These are phyloP conservation scores for Eremobia ochroleuca DNA, from an alignment of 2,888 invertebrate genomes.

Conservation along the genomic window DNA sequence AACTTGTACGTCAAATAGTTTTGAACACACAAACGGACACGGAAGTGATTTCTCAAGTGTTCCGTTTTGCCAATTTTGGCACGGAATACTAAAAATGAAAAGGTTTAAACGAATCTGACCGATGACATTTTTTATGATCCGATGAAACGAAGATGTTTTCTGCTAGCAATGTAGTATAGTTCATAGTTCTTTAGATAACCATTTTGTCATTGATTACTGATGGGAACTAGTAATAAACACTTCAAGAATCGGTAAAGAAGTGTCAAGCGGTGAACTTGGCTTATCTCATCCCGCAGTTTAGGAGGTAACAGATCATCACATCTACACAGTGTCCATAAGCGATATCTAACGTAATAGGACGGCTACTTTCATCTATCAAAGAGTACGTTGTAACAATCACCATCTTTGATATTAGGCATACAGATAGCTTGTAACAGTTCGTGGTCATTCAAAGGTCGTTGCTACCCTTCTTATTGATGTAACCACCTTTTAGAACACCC, in stretches of 20 bases:
- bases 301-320: conserved; percentile 8
- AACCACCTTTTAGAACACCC: neutral
- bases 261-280: neutral
- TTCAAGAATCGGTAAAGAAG: neutral
- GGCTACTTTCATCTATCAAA: conserved; percentile 9
- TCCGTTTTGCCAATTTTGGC: conserved; percentile 33
- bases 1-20: conserved; percentile 26
- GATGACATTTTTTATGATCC: conserved; percentile 7
- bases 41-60: conserved; percentile 19
- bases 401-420: neutral
- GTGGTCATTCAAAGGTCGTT: conserved; percentile 15
- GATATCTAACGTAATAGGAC: conserved; percentile 2
- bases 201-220: neutral
- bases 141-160: neutral
- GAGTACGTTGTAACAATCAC: neutral
- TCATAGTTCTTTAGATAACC: neutral
- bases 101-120: conserved; percentile 13
- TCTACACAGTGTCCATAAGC: neutral
- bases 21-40: neutral
- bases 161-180: neutral
- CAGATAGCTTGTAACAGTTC: conserved; percentile 9
- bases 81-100: conserved; percentile 18
- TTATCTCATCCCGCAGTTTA: neutral
- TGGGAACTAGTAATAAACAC: neutral
- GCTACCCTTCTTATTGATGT: conserved; percentile 22